Evolutionary conservation across 2,888 invertebrate species (phyloP), one percentile per base, ranked within the genome.

Genomic region (Buathra laborator): DNA sequence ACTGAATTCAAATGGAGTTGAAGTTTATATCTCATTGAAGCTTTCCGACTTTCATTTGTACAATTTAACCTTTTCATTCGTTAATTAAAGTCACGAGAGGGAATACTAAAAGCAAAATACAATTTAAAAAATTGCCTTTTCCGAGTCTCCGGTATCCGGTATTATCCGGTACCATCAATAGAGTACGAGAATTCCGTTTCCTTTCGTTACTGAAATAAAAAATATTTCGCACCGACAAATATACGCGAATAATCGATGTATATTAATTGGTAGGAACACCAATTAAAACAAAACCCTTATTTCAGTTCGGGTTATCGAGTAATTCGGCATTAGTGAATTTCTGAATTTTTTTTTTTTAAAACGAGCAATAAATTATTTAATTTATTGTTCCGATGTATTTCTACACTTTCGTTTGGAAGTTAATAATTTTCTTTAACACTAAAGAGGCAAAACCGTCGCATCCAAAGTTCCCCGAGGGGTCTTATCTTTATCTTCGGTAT

Each of bases 1-100:
- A 70, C 74, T 72, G 74, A 51, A 83, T 83, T 62, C 19, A 44
- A 78, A 74, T n/a, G 32, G 51, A 56, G 67, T 78, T 68, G 59
- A 59, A 59, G 71, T 66, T 16, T 43, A 72, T 29, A 46, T 14
- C 48, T 12, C 67, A 10, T 43, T 51, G 6, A 75, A 79, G n/a
- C 48, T 16, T 77, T 67, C 32, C 24, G 46, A 12, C 56, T 66
- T 19, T 12, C 14, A 71, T 51, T 19, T 51, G 43, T 70, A 16
- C 12, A 32, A 46, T n/a, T 46, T 74, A 46, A 16, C 29, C 12
- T n/a, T 44, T 72, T 62, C 46, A 2, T 24, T 10, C 29, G 24
- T 4, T 56, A 56, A 56, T 56, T 56, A 56, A 19, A 24, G 12
- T 2, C 12, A 24, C 10, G 3, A 56, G 10, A 56, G 24, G 29